Conservation (phyloP, 1,140 invertebrate genomes). For the Phymorhynchus buccinoides region DNA sequence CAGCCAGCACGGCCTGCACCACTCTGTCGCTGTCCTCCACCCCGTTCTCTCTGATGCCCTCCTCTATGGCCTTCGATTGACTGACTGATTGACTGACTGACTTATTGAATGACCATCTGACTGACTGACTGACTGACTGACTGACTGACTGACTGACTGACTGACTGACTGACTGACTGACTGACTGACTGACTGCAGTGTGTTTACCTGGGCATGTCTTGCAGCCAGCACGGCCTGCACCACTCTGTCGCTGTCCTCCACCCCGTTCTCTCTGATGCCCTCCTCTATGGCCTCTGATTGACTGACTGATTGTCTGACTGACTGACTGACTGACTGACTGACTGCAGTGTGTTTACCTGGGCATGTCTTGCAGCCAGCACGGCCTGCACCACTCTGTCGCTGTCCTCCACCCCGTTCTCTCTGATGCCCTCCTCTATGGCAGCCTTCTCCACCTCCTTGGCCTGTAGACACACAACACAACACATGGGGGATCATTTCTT, state of each 20-base stretch:
- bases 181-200: conserved; percentile 37
- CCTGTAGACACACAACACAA: conserved; percentile 48
- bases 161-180: conserved; percentile 33
- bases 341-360: conserved; percentile 46
- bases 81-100: too few relatives aligned
- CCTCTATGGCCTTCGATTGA: conserved; percentile 68
- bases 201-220: conserved; percentile 67
- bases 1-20: conserved; percentile 66
- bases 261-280: conserved; percentile 68
- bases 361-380: conserved; percentile 69
- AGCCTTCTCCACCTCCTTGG: conserved; percentile 63
- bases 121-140: conserved; percentile 28
- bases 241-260: conserved; percentile 69
- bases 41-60: conserved; percentile 70
- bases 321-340: too few relatives aligned
- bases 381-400: conserved; percentile 68
- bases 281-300: conserved; percentile 68
- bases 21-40: conserved; percentile 69
- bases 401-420: conserved; percentile 69
- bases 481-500: too few relatives aligned
- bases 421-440: conserved; percentile 69
- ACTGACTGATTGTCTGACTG: too few relatives aligned
- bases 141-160: conserved; percentile 36
- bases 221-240: conserved; percentile 67
- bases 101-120: background rate